Base-by-base conservation (phyloP, 2,797 vertebrate genomes). In the Alca torda region DNA sequence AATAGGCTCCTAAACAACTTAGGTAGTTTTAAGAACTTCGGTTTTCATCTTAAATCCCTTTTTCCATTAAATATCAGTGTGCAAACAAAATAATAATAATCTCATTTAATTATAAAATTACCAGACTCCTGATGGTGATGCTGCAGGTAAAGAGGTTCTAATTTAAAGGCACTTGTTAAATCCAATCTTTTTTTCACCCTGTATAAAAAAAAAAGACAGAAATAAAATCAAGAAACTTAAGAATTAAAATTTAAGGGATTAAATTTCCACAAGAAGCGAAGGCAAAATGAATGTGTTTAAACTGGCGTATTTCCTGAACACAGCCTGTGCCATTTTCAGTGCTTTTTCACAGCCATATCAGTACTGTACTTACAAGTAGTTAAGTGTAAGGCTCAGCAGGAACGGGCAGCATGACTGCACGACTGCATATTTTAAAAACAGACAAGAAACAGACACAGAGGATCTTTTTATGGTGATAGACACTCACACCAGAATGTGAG, bases 41-140 rank as follows among this genome's bases (percentile, higher is more conserved):
- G 1, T 61, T 92, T 85, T 63, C 30, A 92, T 56, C 33, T 79
- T 67, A 73, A 77, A 10, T n/a, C 14, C 13, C 37, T 50, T 67
- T 80, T 63, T 4, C 33, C 43, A 54, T 61, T 75, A 80, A 81
- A 54, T 72, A 90, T 50, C n/a, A 79, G n/a, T 72, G 20, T 56
- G 28, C 28, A 87, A 80, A 74, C 50, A 95, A 54, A 91, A 65
- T 54, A 83, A 76, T 80, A 57, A 76, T 53, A 20, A 78, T 89
- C 4, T 61, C 10, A 59, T 74, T 93, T 48, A 72, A 82, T 79
- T 59, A 50, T 43, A 92, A 45, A 89, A 80, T 96, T 94, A 99
- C 99, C 99, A 94, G 99, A 99, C 69, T 99, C 99, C 95, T 99
- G 98, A 88, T 99, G 99, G 84, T 98, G 98, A 61, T 99, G 99